Percentiles rank a stretch among this genome's conserved stretches.
phyloP scores from a whole-genome alignment of 1,140 invertebrate genomes.

The Goniozus legneri region DNA sequence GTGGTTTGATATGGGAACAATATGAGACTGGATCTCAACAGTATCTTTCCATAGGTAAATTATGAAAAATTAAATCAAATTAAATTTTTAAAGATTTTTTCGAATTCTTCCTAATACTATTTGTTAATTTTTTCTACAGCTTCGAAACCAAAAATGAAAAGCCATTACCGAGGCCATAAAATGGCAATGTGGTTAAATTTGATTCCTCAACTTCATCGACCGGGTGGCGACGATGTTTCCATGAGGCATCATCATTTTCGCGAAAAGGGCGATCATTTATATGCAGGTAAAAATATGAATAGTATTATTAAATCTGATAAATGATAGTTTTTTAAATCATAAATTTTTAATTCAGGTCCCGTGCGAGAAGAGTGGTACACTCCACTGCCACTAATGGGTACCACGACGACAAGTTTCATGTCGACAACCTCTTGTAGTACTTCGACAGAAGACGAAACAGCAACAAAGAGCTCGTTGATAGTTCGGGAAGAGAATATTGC shows the following conservation, averaged over 20 bases:
- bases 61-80: neutral
- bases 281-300: slow-evolving; percentile 61
- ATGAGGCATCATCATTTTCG: slow-evolving; percentile 77
- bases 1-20: slow-evolving; percentile 64
- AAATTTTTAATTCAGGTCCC: slow-evolving; percentile 42
- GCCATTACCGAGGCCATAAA: slow-evolving; percentile 86
- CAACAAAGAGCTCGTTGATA: slow-evolving; percentile 31
- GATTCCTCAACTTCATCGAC: slow-evolving; percentile 81
- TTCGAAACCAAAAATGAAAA: slow-evolving; percentile 68
- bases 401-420: slow-evolving; percentile 32
- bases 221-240: slow-evolving; percentile 69
- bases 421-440: slow-evolving; percentile 50
- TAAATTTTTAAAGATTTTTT: slow-evolving; percentile 14
- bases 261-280: slow-evolving; percentile 68
- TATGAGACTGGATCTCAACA: slow-evolving; percentile 74
- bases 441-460: slow-evolving; percentile 39
- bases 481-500: slow-evolving; percentile 49
- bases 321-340: slow-evolving; percentile 3
- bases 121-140: slow-evolving; percentile 53
- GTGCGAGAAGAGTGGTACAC: slow-evolving; percentile 61
- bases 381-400: slow-evolving; percentile 52
- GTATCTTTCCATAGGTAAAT: slow-evolving; percentile 70
- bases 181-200: slow-evolving; percentile 90
- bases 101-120: neutral
- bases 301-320: no score